These are phyloP conservation scores for Chironomus tentans DNA, from an alignment of 2,888 invertebrate species.

Conservation along the genomic window DNA sequence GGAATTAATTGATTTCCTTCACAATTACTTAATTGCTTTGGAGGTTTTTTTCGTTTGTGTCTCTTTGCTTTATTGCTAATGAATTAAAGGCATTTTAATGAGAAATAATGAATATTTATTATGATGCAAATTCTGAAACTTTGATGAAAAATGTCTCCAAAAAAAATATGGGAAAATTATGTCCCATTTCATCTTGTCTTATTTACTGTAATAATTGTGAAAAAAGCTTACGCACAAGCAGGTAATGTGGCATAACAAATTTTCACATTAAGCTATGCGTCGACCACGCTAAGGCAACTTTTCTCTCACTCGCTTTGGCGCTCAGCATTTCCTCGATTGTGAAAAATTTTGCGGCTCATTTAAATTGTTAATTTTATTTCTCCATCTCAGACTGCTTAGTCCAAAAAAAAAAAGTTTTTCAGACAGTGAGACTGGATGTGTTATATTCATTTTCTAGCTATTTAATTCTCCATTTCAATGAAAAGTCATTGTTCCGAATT, in stretches of 20 bases:
- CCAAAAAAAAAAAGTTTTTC: background rate
- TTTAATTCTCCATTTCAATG: background rate
- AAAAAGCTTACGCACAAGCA: background rate
- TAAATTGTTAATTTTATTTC: constrained; percentile 19
- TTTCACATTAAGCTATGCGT: background rate
- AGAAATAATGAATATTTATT: constrained; percentile 1
- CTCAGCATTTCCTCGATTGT: constrained; percentile 9
- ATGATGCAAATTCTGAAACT: background rate
- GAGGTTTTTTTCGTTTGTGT: background rate
- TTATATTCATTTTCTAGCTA: background rate
- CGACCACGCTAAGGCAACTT: background rate
- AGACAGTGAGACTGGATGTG: background rate
- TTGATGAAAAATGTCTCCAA: background rate
- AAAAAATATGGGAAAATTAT: too few species aligned
- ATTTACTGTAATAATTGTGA: background rate
- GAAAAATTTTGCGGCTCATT: constrained; percentile 20
- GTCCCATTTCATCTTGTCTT: background rate
- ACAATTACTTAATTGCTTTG: constrained; percentile 2
- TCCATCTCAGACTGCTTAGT: too few species aligned
- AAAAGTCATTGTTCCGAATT: constrained; percentile 22
- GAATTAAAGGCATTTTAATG: background rate
- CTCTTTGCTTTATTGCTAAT: background rate
- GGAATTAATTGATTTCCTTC: constrained; percentile 8
- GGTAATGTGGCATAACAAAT: background rate
- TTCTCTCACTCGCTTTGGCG: too few species aligned